phyloP scores from a whole-genome alignment of 2,113 vertebrate species.

The Girardinichthys multiradiatus region DNA sequence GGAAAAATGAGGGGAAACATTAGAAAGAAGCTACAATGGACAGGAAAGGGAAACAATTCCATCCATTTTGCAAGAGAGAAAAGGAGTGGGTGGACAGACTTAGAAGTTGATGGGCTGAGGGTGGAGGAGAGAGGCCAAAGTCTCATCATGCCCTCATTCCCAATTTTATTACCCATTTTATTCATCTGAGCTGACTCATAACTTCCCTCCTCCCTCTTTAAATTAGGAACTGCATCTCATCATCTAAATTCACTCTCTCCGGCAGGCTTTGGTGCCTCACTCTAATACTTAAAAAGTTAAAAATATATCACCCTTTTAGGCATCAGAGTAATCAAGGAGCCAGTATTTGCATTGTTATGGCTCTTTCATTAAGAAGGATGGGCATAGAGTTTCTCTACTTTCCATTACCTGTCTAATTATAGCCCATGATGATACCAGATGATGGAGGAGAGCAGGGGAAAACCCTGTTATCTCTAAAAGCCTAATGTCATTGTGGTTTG shows the following conservation, averaged over 20 bases:
- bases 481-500: constrained; percentile 49
- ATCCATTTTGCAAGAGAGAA: constrained; percentile 27
- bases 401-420: constrained; percentile 74
- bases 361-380: constrained; percentile 59
- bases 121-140: constrained; percentile 16
- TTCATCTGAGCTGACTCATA: constrained; percentile 44
- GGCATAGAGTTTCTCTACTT: constrained; percentile 47
- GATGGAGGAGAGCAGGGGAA: constrained; percentile 55
- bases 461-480: constrained; percentile 65
- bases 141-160: constrained; percentile 27
- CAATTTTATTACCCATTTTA: constrained; percentile 59
- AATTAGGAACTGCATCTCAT: constrained; percentile 44
- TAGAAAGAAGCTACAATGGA: constrained; percentile 10
- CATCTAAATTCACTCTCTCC: constrained; percentile 23
- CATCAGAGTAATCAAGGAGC: constrained; percentile 55
- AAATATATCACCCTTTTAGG: constrained; percentile 42
- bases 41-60: constrained; percentile 9
- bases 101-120: constrained; percentile 17
- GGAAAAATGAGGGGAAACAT: constrained; percentile 29
- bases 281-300: constrained; percentile 33
- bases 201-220: constrained; percentile 23
- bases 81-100: constrained; percentile 42
- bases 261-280: constrained; percentile 22
- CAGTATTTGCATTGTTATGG: constrained; percentile 64
- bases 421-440: constrained; percentile 30